Evolutionary conservation across 2,888 invertebrate genomes (phyloP).

Genomic region (Meiosimyza decipiens): DNA sequence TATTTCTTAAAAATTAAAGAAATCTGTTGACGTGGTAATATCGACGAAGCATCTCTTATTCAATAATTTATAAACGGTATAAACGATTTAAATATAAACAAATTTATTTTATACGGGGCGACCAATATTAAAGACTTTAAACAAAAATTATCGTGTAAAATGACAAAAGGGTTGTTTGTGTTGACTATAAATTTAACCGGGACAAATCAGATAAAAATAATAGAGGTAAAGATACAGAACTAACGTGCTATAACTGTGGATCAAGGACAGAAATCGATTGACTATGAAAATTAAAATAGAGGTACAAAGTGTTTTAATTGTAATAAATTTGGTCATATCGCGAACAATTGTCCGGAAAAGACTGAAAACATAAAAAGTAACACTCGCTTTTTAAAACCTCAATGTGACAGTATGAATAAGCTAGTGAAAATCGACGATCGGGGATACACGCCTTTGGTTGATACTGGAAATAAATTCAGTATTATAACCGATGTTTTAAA

Average conservation of each 20-base stretch:
- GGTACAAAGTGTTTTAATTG: conserved; percentile 35
- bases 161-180: too few species aligned
- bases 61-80: conserved; percentile 62
- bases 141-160: conserved; percentile 33
- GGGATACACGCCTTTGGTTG: too few species aligned
- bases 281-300: conserved; percentile 21
- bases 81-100: conserved; percentile 37
- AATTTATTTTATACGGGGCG: conserved; percentile 41
- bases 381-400: too few species aligned
- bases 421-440: too few species aligned
- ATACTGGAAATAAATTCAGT: too few species aligned
- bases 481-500: too few species aligned
- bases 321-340: conserved; percentile 36
- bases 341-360: too few species aligned
- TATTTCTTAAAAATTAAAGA: conserved; percentile 61
- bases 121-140: conserved; percentile 37
- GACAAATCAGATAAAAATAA: not conserved
- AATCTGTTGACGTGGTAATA: conserved; percentile 53
- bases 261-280: conserved; percentile 26
- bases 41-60: conserved; percentile 57
- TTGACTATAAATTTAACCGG: too few species aligned
- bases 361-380: too few species aligned
- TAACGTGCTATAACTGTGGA: conserved; percentile 32
- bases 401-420: too few species aligned
- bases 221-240: not conserved